Evolutionary conservation across 2,113 vertebrate species (phyloP), one percentile per base, ranked within the genome.

Genomic region (Chloropsis hardwickii): DNA sequence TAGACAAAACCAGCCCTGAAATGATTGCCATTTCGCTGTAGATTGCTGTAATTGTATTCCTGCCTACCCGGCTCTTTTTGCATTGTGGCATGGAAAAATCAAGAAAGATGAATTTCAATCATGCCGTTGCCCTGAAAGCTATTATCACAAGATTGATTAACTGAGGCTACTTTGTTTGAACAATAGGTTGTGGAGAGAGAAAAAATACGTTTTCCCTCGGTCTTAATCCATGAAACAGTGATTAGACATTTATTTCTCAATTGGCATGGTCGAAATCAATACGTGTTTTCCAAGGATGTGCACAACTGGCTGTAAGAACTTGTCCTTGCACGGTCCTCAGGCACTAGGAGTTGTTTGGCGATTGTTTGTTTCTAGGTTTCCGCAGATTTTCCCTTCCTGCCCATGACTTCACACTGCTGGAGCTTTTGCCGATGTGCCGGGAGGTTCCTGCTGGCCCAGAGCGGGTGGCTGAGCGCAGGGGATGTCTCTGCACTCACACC

Each of bases 71-170:
- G 10, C 29, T 73, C 18, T 42, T 47, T 92, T 24, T 92, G n/a
- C 86, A 70, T 39, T 51, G 53, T 58, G 70, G 40, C 18, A 11
- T 64, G 86, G 61, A 91, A 94, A 94, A 92, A 70, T 84, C 64
- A 64, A 87, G 83, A 50, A 61, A 80, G 83, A 65, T n/a, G 53
- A 44, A 77, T 74, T 94, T 70, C 92, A 91, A 67, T 83, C 58
- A 45, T 20, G 31, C 57, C 44, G 54, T 40, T 86, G 42, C 62
- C 51, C 66, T 83, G 67, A 74, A 48, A 95, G 56, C 65, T 81
- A 70, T 96, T 93, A 92, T 71, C 90, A 83, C 72, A 86, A 90
- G 48, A 96, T 82, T 96, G 94, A 96, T 95, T 94, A 96, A 96
- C 88, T 65, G 86, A 69, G 16, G 53, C 40, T 54, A 29, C 92